These are phyloP conservation scores for Ypsolopha scabrella DNA, from an alignment of 2,888 invertebrate genomes.

Conservation along the genomic window DNA sequence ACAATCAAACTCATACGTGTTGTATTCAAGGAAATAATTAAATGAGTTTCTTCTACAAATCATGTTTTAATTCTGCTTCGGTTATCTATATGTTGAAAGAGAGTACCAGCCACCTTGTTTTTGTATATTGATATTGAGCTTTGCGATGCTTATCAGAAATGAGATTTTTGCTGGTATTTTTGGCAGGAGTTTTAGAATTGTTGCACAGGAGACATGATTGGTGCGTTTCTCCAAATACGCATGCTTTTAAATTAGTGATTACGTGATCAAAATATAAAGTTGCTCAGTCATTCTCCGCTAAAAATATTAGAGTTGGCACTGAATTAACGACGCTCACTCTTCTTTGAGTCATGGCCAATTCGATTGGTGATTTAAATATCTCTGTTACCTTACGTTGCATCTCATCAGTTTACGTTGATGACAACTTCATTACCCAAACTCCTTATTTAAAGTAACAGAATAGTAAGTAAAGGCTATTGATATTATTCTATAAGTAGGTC, in stretches of 20 bases:
- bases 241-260: constrained; percentile 22
- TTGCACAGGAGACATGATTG: neutral
- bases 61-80: too few relatives aligned
- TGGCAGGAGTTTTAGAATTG: neutral
- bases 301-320: constrained; percentile 60
- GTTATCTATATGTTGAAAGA: too few relatives aligned
- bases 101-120: too few relatives aligned
- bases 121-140: too few relatives aligned
- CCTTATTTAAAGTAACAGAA: too few relatives aligned
- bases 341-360: constrained; percentile 51
- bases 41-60: too few relatives aligned
- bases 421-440: neutral
- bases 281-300: constrained; percentile 43
- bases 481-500: too few relatives aligned
- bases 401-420: neutral
- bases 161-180: too few relatives aligned
- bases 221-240: neutral
- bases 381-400: neutral
- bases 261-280: constrained; percentile 25
- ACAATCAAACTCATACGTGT: too few relatives aligned
- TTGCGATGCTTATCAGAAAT: too few relatives aligned
- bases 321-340: constrained; percentile 46
- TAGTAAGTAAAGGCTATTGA: too few relatives aligned
- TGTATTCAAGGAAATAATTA: too few relatives aligned
- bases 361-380: constrained; percentile 1